Evolutionary conservation across 1,140 invertebrate genomes (phyloP).

Genomic region (Hylaeus anthracinus): DNA sequence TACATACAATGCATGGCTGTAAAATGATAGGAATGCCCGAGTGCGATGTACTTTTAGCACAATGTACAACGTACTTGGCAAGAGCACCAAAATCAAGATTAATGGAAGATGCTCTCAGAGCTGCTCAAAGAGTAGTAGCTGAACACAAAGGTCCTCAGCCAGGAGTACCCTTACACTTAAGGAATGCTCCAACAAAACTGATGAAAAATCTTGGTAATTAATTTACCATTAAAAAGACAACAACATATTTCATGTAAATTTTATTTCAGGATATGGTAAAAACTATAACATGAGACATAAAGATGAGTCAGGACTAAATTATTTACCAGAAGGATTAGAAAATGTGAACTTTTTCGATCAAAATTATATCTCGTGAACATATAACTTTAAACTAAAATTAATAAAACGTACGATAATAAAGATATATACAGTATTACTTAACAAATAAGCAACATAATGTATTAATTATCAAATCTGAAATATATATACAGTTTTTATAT

Average conservation of each 20-base stretch:
- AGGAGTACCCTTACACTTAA: slow-evolving; percentile 87
- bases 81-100: slow-evolving; percentile 88
- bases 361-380: slow-evolving; percentile 9
- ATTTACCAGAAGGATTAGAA: slow-evolving; percentile 87
- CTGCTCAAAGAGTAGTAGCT: slow-evolving; percentile 82
- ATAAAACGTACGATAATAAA: too few relatives aligned
- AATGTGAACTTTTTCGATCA: slow-evolving; percentile 84
- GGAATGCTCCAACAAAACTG: slow-evolving; percentile 90
- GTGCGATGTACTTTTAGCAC: slow-evolving; percentile 88
- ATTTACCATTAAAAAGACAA: slow-evolving; percentile 25
- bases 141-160: slow-evolving; percentile 87
- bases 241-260: slow-evolving; percentile 23
- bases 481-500: slow-evolving; percentile 1
- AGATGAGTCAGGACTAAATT: slow-evolving; percentile 82
- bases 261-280: slow-evolving; percentile 84
- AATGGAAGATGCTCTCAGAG: slow-evolving; percentile 85
- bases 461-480: slow-evolving; percentile 21
- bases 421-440: background rate
- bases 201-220: slow-evolving; percentile 87
- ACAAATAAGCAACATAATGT: background rate
- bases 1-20: slow-evolving; percentile 89
- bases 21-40: slow-evolving; percentile 92
- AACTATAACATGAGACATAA: slow-evolving; percentile 83
- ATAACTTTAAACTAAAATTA: background rate
- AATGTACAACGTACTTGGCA: slow-evolving; percentile 89